phyloP scores from a whole-genome alignment of 2,888 invertebrate species.

The Zonitis immaculata region DNA sequence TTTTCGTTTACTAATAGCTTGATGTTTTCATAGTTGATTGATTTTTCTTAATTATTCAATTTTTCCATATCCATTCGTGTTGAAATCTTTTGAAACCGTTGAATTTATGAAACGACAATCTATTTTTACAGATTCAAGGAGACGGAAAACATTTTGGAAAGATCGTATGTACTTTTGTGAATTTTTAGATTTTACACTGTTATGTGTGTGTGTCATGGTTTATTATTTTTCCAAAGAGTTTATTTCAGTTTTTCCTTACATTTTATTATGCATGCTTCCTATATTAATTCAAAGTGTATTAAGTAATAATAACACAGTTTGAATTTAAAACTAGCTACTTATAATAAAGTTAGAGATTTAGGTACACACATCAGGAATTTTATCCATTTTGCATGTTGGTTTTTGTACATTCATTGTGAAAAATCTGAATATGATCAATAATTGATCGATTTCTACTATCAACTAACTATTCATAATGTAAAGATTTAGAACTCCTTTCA shows the following conservation, averaged over 20 bases:
- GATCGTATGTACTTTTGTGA: conserved; percentile 68
- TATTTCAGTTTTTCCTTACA: too few relatives aligned
- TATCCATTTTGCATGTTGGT: neutral
- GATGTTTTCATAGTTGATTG: neutral
- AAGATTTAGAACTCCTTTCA: too few relatives aligned
- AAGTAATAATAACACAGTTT: too few relatives aligned
- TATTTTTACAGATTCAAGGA: conserved; percentile 78
- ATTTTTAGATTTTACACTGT: conserved; percentile 13
- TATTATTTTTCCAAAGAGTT: too few relatives aligned
- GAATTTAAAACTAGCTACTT: too few relatives aligned
- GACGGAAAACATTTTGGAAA: conserved; percentile 75
- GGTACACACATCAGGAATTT: too few relatives aligned
- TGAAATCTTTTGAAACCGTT: neutral
- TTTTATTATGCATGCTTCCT: neutral
- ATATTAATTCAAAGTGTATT: too few relatives aligned
- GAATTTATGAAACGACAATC: conserved; percentile 19
- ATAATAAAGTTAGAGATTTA: too few relatives aligned
- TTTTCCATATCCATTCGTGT: neutral
- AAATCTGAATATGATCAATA: neutral
- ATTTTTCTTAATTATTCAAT: conserved; percentile 4
- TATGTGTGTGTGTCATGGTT: too few relatives aligned
- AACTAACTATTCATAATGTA: too few relatives aligned
- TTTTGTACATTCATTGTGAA: neutral
- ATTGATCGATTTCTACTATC: neutral
- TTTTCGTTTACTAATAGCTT: neutral